Conservation (phyloP, 2,797 vertebrate genomes). For the Decapterus maruadsi region DNA sequence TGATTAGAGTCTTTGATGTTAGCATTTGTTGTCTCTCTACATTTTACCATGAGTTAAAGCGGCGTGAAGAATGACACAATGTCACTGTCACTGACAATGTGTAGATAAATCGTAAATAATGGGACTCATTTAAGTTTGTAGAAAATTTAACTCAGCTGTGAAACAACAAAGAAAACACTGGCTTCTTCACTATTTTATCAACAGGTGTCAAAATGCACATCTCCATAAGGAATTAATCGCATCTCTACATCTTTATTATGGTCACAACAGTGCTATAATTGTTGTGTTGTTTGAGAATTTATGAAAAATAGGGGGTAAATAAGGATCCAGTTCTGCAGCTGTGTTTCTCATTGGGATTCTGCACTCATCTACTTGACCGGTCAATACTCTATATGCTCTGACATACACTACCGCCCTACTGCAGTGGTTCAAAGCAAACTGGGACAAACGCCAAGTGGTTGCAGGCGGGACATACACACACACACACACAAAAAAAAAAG, state of each 20-base stretch:
- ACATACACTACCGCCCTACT: constrained; percentile 53
- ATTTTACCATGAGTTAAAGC: constrained; percentile 6
- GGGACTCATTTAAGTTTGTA: neutral
- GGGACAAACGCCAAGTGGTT: constrained; percentile 60
- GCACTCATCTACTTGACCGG: constrained; percentile 54
- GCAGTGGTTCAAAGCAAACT: constrained; percentile 60
- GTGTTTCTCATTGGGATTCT: constrained; percentile 75
- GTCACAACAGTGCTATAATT: constrained; percentile 24
- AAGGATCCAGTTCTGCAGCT: constrained; percentile 70
- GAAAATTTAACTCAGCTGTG: neutral
- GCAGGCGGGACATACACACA: constrained; percentile 20
- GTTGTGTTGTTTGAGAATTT: constrained; percentile 43
- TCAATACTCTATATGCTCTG: constrained; percentile 74
- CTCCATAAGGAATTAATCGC: constrained; percentile 1
- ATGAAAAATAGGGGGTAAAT: constrained; percentile 18
- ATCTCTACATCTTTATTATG: neutral
- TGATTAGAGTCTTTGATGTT: constrained; percentile 66
- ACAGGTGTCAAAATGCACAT: neutral
- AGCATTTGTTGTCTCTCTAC: constrained; percentile 22
- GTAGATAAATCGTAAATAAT: neutral
- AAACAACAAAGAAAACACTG: neutral
- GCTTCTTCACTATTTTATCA: neutral
- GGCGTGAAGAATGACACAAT: neutral
- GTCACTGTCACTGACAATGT: neutral
- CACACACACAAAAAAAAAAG: constrained; percentile 14